Percentiles rank a stretch among this genome's conserved stretches.
Conservation (phyloP, 2,113 vertebrate genomes). For the Marmota monax region DNA sequence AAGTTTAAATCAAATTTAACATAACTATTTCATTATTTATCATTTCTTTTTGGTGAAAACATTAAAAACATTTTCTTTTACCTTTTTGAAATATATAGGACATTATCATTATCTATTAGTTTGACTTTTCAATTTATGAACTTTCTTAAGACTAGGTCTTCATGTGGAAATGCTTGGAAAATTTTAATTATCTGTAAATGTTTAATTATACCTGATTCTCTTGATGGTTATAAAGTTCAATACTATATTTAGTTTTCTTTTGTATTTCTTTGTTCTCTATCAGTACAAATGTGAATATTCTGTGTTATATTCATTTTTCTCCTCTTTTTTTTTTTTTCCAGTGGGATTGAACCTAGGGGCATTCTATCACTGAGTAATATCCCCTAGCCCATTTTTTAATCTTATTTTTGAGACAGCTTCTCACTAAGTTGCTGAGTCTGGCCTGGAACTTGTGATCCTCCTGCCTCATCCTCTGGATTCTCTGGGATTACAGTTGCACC, state of each 20-base stretch:
- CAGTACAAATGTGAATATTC: neutral
- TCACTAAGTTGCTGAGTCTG: too few relatives aligned
- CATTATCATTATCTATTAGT: neutral
- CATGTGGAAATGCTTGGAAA: neutral
- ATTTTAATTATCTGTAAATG: neutral
- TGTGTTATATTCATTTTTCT: neutral
- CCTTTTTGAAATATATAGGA: neutral
- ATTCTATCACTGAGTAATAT: too few relatives aligned
- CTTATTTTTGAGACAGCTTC: too few relatives aligned
- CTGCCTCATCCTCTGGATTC: too few relatives aligned
- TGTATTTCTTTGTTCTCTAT: neutral
- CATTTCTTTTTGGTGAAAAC: neutral
- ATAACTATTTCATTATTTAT: neutral
- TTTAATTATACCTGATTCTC: neutral
- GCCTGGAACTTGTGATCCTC: too few relatives aligned
- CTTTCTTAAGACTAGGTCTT: neutral
- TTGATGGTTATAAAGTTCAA: neutral
- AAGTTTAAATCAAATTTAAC: neutral
- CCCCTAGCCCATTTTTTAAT: too few relatives aligned
- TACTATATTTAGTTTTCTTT: neutral
- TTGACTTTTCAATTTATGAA: constrained; percentile 3
- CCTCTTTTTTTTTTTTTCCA: neutral
- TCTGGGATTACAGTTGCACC: too few relatives aligned
- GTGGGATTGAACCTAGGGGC: too few relatives aligned
- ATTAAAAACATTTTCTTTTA: neutral